Base-by-base conservation (phyloP, 2,888 invertebrate species). In the Microdon myrmicae region DNA sequence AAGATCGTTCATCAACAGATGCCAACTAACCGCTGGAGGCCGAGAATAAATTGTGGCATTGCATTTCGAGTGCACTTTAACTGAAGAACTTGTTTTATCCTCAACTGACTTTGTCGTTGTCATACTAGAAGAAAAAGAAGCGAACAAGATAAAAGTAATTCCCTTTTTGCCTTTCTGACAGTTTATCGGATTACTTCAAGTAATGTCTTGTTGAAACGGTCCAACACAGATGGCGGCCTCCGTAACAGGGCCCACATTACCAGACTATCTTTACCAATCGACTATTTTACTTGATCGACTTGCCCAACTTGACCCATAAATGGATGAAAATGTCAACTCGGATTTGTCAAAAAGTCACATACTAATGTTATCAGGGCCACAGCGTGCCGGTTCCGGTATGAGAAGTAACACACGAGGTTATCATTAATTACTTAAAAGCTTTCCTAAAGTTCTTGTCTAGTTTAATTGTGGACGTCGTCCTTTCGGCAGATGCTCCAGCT, bases 361-460 rank as follows among this genome's bases (percentile, higher is more conserved):
- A n/a, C n/a, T n/a, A n/a, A n/a, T n/a, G n/a, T n/a, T n/a, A n/a
- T n/a, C n/a, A n/a, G n/a, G n/a, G 12, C 9, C n/a, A 16, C 4
- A 26, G 25, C 20, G 17, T 17, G 25, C 14, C 17, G 37, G 7
- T 8, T 29, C 35, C 23, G 28, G 13, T 16, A 17, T 29, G 39
- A 26, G n/a, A 37, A 44, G 20, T 29, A 17, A 29, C 56, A 49
- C 43, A 10, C 56, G 16, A 41, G 41, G 32, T 43, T 43, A 37
- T 26, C 49, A 31, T 49, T 64, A 64, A 64, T 64, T 64, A 58
- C 58, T 58, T 58, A 64, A 64, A 64, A 64, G 58, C 64, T 64
- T 64, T 64, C 9, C 31, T 13, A 51, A 51, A 64, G 38, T 38
- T 41, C 44, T 41, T 56, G 41, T 64, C 49, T 41, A 43, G 38